These are phyloP conservation scores for Aproaerema taeniolella DNA, from an alignment of 2,888 invertebrate species.

Conservation along the genomic window DNA sequence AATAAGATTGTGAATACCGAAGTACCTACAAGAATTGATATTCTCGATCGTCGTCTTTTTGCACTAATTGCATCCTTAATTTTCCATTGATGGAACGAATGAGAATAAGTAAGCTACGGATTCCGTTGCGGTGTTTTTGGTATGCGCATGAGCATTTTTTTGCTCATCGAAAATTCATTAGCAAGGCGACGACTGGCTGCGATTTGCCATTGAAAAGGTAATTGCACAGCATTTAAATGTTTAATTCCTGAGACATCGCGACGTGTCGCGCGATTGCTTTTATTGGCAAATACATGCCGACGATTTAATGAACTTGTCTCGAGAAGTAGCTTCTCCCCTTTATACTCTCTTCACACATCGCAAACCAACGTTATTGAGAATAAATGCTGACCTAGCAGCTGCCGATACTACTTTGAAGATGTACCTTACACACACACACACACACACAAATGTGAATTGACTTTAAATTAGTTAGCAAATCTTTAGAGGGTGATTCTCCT, in stretches of 20 bases:
- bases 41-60: too few species aligned
- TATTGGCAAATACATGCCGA: constrained; percentile 39
- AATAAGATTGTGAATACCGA: too few species aligned
- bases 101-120: constrained; percentile 5
- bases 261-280: constrained; percentile 45
- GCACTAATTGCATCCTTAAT: too few species aligned
- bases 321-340: too few species aligned
- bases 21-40: too few species aligned
- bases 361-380: too few species aligned
- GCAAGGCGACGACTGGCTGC: constrained; percentile 37
- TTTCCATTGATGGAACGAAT: too few species aligned
- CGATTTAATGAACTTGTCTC: constrained; percentile 51
- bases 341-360: too few species aligned
- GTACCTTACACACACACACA: too few species aligned
- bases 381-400: neutral
- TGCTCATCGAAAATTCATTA: constrained; percentile 57
- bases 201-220: constrained; percentile 56
- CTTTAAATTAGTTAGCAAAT: too few species aligned
- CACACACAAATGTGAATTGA: too few species aligned
- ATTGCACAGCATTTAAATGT: constrained; percentile 55
- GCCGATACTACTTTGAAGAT: neutral
- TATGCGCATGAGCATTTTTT: constrained; percentile 28
- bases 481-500: too few species aligned
- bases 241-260: constrained; percentile 45
- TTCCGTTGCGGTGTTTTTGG: constrained; percentile 9